Evolutionary conservation across 2,113 vertebrate genomes (phyloP).

Genomic region (Plotosus lineatus): DNA sequence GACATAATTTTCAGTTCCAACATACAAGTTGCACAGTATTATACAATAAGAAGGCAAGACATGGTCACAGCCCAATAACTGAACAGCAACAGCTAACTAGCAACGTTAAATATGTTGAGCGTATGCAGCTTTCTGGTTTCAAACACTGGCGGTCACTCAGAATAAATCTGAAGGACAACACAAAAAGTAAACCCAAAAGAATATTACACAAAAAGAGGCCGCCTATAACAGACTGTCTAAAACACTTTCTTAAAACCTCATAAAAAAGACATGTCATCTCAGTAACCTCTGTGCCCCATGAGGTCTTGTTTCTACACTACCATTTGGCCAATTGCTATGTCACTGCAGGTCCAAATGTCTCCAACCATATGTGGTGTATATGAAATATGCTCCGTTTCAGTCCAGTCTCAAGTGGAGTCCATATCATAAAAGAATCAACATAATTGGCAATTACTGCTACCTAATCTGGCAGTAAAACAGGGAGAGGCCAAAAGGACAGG

Average conservation of each 20-base stretch:
- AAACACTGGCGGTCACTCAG: constrained; percentile 29
- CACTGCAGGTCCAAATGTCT: constrained; percentile 52
- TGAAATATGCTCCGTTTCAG: constrained; percentile 61
- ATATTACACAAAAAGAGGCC: neutral
- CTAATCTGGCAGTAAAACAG: constrained; percentile 63
- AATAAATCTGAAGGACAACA: constrained; percentile 23
- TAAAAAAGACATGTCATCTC: constrained; percentile 45
- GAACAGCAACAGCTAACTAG: constrained; percentile 31
- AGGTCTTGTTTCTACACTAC: constrained; percentile 35
- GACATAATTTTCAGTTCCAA: neutral
- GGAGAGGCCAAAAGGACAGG: constrained; percentile 61
- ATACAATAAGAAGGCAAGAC: neutral
- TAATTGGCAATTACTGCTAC: constrained; percentile 57
- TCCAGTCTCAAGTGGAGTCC: constrained; percentile 53
- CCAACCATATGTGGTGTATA: constrained; percentile 57
- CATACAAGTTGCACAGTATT: neutral
- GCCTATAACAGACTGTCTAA: constrained; percentile 10
- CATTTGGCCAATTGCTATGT: constrained; percentile 47
- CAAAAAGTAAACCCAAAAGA: constrained; percentile 32
- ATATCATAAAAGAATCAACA: constrained; percentile 63
- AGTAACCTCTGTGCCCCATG: constrained; percentile 44
- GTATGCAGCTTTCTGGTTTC: constrained; percentile 17
- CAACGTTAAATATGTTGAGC: constrained; percentile 10
- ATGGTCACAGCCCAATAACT: neutral
- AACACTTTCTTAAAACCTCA: constrained; percentile 8